A percentile compares a stretch with the other conserved stretches of the same genome.
These are phyloP conservation scores for Aegithalos caudatus DNA, from an alignment of 2,113 vertebrate species.

Conservation along the genomic window DNA sequence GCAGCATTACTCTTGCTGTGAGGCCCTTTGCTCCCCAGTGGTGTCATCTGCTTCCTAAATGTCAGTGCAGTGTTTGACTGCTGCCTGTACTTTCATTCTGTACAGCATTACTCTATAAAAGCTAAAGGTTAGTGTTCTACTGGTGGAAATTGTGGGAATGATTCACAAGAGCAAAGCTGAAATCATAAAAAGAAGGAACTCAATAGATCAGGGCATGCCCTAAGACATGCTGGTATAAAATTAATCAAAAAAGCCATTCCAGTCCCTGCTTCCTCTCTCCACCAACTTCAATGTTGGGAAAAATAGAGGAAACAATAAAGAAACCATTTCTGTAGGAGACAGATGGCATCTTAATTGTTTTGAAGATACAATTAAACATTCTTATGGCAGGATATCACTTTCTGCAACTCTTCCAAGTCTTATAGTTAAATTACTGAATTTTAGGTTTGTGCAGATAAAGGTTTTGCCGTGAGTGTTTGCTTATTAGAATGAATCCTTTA, in stretches of 20 bases:
- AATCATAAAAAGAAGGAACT: constrained; percentile 50
- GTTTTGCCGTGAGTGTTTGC: background rate
- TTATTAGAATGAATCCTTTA: background rate
- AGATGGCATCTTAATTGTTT: constrained; percentile 31
- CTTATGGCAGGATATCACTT: background rate
- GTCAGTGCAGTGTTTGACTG: constrained; percentile 51
- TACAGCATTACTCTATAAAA: constrained; percentile 52
- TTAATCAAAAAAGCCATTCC: constrained; percentile 48
- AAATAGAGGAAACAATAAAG: background rate
- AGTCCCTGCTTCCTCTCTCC: background rate
- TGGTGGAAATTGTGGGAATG: constrained; percentile 6
- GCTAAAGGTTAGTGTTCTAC: constrained; percentile 59
- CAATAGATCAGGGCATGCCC: background rate
- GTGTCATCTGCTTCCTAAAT: constrained; percentile 48
- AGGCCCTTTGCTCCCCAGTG: background rate
- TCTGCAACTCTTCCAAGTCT: background rate
- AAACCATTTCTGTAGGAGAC: background rate
- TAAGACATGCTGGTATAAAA: constrained; percentile 22
- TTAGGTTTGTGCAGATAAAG: background rate
- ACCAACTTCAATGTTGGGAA: background rate
- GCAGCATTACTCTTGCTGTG: background rate
- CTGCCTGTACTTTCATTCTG: constrained; percentile 42
- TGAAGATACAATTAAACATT: background rate
- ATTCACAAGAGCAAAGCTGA: constrained; percentile 32
- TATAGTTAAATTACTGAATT: background rate